Evolutionary conservation across 2,113 vertebrate species (phyloP), one percentile per base, ranked within the genome.

Genomic region (Cebus imitator): DNA sequence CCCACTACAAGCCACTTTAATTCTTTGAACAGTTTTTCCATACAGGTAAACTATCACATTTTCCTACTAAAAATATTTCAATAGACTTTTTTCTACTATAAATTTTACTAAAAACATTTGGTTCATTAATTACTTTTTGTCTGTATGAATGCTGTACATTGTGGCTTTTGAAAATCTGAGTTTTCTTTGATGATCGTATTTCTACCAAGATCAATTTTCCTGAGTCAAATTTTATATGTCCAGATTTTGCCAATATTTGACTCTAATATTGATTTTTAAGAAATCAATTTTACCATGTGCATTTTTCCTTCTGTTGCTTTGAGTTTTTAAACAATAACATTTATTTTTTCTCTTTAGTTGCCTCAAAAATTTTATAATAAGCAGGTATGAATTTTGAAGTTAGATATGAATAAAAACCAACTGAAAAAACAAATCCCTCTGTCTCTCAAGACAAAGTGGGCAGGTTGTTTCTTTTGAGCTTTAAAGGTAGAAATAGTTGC

Each of bases 341-440:
- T 18, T 90, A 32, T 40, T 75, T 61, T 81, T 73, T 55, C 68
- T 93, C 61, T 96, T 75, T 68, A 68, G 68, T 73, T 61, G 27
- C 86, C 40, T 94, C 40, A 87, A 91, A 96, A 91, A 55, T 32
- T 94, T 73, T 87, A 35, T 17, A 81, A 55, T 95, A 87, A 91
- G 30, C 52, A 94, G 21, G 48, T 70, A 84, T 8, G 40, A 83
- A 95, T 97, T 96, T 93, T 30, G 37, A 97, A 88, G 30, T 93
- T 75, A 72, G 48, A 21, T 66, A 76, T 30, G 76, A 92, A 92
- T 87, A 91, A 82, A 94, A 30, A 72, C 40, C 37, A 92, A 83
- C 9, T 61, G 27, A 30, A 75, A 91, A 90, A 95, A 48, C 27
- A 79, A 78, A 79, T 40, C 17, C 6, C 32, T 80, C 72, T 35